phyloP scores from a whole-genome alignment of 2,113 vertebrate species.

The Nothocercus nigrocapillus region DNA sequence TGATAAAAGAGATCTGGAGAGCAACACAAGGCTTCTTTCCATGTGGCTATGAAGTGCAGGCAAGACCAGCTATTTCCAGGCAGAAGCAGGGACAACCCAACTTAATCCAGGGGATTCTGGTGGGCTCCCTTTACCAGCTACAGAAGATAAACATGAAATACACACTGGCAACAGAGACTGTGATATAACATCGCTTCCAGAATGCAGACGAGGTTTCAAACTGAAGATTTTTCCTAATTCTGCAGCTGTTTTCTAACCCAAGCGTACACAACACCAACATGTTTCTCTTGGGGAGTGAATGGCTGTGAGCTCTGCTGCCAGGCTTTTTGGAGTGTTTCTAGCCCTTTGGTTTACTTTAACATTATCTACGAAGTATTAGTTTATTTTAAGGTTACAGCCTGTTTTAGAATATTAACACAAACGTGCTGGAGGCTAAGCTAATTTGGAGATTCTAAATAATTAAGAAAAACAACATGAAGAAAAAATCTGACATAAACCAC shows the following conservation, averaged over 20 bases:
- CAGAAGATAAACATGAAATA: not conserved
- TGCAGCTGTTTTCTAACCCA: not conserved
- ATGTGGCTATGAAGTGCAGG: not conserved
- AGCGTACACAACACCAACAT: not conserved
- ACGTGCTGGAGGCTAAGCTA: not conserved
- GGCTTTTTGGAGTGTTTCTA: not conserved
- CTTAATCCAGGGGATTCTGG: not conserved
- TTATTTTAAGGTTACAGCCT: not conserved
- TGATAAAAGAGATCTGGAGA: not conserved
- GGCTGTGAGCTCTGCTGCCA: not conserved
- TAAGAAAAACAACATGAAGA: not conserved
- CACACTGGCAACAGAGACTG: not conserved
- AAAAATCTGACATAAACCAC: not conserved
- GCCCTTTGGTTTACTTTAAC: conserved; percentile 2
- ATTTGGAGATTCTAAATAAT: not conserved
- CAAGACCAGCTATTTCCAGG: not conserved
- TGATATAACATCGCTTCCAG: not conserved
- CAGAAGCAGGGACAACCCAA: not conserved
- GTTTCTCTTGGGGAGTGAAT: not conserved
- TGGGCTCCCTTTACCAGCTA: not conserved
- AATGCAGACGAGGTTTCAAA: not conserved
- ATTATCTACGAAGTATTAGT: not conserved
- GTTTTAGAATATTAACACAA: not conserved
- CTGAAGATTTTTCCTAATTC: not conserved
- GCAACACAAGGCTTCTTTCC: not conserved